A percentile compares a stretch with the other conserved stretches of the same genome.
Conservation (phyloP, 2,797 vertebrate genomes). For the Poeciliopsis infans region DNA sequence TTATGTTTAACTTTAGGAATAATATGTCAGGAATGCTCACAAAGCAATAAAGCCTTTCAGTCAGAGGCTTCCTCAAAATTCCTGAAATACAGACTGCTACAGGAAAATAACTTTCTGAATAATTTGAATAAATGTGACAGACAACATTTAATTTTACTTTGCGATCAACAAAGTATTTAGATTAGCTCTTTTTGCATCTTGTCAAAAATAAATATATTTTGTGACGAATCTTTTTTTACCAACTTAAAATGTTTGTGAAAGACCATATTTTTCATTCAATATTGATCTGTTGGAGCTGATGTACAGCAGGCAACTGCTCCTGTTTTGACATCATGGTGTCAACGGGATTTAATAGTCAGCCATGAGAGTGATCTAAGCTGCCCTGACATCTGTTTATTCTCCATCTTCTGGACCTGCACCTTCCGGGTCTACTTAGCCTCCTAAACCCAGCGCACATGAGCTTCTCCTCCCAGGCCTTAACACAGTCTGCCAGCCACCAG, state of each 20-base stretch:
- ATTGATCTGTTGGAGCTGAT: neutral
- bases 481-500: slow-evolving; percentile 18
- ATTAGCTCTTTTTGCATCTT: neutral
- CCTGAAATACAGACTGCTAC: too few species aligned
- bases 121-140: too few species aligned
- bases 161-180: too few species aligned
- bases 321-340: slow-evolving; percentile 22
- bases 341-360: slow-evolving; percentile 30
- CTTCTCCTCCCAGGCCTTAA: slow-evolving; percentile 16
- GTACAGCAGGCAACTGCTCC: neutral
- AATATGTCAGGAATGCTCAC: too few species aligned
- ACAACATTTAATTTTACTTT: too few species aligned
- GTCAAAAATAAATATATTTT: neutral
- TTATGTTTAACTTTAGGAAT: too few species aligned
- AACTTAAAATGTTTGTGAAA: neutral
- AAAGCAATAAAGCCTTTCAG: too few species aligned
- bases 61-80: too few species aligned
- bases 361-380: slow-evolving; percentile 29
- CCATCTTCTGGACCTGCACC: slow-evolving; percentile 42
- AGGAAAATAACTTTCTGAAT: too few species aligned
- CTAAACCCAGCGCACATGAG: slow-evolving; percentile 26
- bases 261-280: neutral
- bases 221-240: neutral
- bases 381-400: slow-evolving; percentile 57
- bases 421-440: slow-evolving; percentile 50